These are phyloP conservation scores for Dicrurus megarhynchus DNA, from an alignment of 2,113 vertebrate genomes.

Conservation along the genomic window DNA sequence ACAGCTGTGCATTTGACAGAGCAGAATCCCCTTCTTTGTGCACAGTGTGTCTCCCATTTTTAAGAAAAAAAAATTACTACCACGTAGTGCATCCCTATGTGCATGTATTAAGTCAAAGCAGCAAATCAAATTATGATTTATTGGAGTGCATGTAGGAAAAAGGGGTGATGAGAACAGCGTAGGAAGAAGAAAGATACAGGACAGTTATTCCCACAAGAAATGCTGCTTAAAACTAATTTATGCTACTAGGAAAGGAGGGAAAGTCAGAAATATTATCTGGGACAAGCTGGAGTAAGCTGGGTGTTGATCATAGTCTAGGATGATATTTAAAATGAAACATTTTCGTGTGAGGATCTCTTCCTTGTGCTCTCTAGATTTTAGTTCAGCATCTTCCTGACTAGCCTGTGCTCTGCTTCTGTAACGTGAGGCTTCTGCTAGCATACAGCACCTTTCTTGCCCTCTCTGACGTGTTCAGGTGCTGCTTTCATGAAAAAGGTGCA, in stretches of 20 bases:
- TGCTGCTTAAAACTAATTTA: neutral
- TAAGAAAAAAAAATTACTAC: neutral
- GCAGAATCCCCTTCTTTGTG: neutral
- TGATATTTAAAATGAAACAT: neutral
- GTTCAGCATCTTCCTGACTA: neutral
- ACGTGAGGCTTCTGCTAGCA: neutral
- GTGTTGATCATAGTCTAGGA: neutral
- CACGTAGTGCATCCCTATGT: neutral
- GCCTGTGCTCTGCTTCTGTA: neutral
- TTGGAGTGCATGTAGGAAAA: neutral
- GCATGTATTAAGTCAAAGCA: neutral
- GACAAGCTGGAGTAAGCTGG: neutral
- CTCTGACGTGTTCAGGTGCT: accelerated
- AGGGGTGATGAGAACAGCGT: neutral
- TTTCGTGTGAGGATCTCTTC: neutral
- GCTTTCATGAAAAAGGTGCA: neutral
- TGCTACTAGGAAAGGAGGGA: neutral
- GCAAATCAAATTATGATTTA: neutral
- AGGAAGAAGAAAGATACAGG: neutral
- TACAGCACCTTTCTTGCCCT: neutral
- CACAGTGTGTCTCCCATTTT: neutral
- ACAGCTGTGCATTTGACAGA: neutral
- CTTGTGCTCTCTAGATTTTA: neutral
- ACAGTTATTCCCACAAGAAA: neutral
- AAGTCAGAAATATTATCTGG: neutral